Conservation (phyloP, 2,113 vertebrate genomes). For the Hemibagrus wyckioides region DNA sequence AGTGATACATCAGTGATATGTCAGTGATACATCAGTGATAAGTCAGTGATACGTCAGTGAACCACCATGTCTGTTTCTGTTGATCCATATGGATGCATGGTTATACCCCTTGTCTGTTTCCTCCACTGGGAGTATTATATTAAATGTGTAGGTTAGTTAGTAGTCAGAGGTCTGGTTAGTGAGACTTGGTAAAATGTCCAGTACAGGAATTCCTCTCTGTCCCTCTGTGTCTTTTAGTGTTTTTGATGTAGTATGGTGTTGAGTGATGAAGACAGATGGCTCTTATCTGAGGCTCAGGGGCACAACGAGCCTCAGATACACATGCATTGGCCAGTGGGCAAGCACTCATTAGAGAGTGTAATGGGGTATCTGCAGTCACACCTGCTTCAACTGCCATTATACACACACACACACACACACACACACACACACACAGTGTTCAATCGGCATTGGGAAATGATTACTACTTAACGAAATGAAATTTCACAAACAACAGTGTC, state of each 20-base stretch:
- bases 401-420: slow-evolving; percentile 3
- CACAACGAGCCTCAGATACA: not conserved
- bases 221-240: not conserved
- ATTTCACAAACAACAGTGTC: not conserved
- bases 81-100: too few species aligned
- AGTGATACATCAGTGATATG: too few species aligned
- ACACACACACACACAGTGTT: not conserved
- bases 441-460: not conserved
- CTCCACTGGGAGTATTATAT: too few species aligned
- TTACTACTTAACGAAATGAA: not conserved
- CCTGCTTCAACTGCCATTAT: not conserved
- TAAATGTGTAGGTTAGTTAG: not conserved
- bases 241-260: not conserved
- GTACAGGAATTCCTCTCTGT: not conserved
- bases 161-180: not conserved
- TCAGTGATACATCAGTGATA: too few species aligned
- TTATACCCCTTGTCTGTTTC: too few species aligned
- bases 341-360: slow-evolving; percentile 14
- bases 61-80: too few species aligned
- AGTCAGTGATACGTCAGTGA: too few species aligned
- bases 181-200: not conserved
- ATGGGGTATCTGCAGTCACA: not conserved
- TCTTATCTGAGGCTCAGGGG: not conserved
- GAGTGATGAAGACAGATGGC: slow-evolving; percentile 8
- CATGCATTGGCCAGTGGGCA: not conserved